These are phyloP conservation scores for Protobothrops mucrosquamatus DNA, from an alignment of 2,113 vertebrate species.

Conservation along the genomic window DNA sequence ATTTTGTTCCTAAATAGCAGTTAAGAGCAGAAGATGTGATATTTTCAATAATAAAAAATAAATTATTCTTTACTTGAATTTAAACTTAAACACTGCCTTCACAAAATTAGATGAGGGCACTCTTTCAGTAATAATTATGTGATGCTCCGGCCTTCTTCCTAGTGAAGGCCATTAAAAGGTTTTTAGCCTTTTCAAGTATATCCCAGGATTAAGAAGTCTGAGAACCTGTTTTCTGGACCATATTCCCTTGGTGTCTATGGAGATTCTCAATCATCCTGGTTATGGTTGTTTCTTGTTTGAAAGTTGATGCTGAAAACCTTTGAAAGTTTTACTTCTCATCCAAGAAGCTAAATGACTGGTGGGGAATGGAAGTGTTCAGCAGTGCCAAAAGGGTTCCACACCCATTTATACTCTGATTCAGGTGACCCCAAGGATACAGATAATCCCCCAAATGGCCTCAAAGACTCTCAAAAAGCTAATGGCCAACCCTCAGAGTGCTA, in stretches of 20 bases:
- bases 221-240: not conserved
- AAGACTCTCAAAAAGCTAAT: no score
- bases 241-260: not conserved
- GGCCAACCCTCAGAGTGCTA: no score
- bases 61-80: not conserved
- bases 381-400: no score
- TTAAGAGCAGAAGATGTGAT: not conserved
- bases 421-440: no score
- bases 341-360: no score
- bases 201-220: not conserved
- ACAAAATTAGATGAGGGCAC: not conserved
- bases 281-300: no score
- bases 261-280: no score
- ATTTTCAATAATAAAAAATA: not conserved
- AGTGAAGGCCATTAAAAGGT: not conserved
- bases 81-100: not conserved
- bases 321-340: no score
- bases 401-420: no score
- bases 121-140: not conserved
- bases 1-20: not conserved
- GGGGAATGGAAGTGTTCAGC: no score
- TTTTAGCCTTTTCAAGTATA: not conserved
- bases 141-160: not conserved
- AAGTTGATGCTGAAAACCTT: no score
- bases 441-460: no score